phyloP scores from a whole-genome alignment of 2,113 vertebrate genomes.

The Rhynchopsitta pachyrhyncha region DNA sequence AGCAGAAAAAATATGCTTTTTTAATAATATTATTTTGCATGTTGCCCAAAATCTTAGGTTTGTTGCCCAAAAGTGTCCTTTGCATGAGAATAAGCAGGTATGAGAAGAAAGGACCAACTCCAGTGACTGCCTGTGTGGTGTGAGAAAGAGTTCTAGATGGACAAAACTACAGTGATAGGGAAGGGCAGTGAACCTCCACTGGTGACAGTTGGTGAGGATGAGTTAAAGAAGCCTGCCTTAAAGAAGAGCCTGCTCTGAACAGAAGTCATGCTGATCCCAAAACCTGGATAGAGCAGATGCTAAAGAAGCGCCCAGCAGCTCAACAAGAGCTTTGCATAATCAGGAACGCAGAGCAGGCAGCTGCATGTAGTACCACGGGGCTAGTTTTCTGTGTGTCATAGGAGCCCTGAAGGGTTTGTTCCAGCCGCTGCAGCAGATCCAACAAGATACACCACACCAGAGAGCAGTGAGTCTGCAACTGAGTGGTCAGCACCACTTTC shows the following conservation, averaged over 20 bases:
- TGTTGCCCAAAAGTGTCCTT: not conserved
- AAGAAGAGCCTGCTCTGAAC: not conserved
- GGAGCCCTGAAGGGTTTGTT: not conserved
- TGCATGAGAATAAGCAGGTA: rapidly evolving
- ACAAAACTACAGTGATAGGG: rapidly evolving
- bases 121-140: not conserved
- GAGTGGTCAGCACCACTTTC: not conserved
- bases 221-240: not conserved
- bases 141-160: not conserved
- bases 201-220: not conserved
- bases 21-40: not conserved
- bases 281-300: not conserved
- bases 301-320: not conserved
- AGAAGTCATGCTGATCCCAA: not conserved
- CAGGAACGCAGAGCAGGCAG: not conserved
- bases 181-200: not conserved
- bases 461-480: not conserved
- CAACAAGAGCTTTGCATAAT: not conserved
- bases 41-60: not conserved
- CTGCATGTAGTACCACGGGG: not conserved
- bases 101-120: not conserved
- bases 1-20: not conserved
- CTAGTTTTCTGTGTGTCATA: not conserved
- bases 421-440: not conserved
- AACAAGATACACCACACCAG: rapidly evolving